Evolutionary conservation across 1,140 invertebrate species (phyloP).

Genomic region (Brachionus calyciflorus): DNA sequence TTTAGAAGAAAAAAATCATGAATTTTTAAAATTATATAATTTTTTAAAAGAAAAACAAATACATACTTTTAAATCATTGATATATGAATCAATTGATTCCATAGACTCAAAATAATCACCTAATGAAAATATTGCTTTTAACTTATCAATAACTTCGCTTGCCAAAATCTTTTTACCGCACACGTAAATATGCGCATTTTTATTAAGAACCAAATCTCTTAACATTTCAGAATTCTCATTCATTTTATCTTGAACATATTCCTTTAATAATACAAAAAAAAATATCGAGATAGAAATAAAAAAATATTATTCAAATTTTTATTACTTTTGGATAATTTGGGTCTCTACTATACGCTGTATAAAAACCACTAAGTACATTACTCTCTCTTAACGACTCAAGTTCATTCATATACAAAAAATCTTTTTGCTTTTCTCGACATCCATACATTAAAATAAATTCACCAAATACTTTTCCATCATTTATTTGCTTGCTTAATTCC

Average conservation of each 20-base stretch:
- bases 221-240: slow-evolving; percentile 80
- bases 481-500: neutral
- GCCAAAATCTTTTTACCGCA: slow-evolving; percentile 99
- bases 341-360: slow-evolving; percentile 81
- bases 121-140: slow-evolving; percentile 59
- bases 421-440: slow-evolving; percentile 75
- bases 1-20: neutral
- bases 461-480: slow-evolving; percentile 62
- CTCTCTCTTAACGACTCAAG: slow-evolving; percentile 72
- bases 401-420: slow-evolving; percentile 78
- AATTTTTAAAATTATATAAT: neutral
- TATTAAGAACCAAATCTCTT: slow-evolving; percentile 83
- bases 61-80: slow-evolving; percentile 70
- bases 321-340: slow-evolving; percentile 64
- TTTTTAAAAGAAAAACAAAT: slow-evolving; percentile 86
- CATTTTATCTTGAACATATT: slow-evolving; percentile 91
- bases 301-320: neutral
- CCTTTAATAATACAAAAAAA: slow-evolving; percentile 59
- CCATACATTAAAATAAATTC: slow-evolving; percentile 86
- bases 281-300: neutral
- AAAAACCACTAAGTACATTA: slow-evolving; percentile 73
- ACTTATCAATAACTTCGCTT: slow-evolving; percentile 85
- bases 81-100: neutral
- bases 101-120: slow-evolving; percentile 41
- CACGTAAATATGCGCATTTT: slow-evolving; percentile 93